phyloP scores from a whole-genome alignment of 2,888 invertebrate species.

The Nemotelus nigrinus region DNA sequence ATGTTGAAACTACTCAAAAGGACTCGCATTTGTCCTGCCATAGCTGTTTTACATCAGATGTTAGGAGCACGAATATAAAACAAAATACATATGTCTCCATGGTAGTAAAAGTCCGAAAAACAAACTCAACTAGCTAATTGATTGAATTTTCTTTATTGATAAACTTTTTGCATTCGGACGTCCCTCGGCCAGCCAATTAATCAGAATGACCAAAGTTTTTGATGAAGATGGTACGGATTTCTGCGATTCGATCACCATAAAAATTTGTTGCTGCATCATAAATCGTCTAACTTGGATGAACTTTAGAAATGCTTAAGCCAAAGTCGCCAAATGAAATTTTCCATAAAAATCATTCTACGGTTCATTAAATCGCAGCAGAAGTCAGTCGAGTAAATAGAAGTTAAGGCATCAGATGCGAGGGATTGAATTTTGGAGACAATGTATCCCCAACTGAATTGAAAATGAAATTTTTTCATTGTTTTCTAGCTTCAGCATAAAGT shows the following conservation, averaged over 20 bases:
- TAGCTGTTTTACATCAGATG: too few species aligned
- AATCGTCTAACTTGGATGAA: conserved; percentile 24
- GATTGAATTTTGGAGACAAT: too few species aligned
- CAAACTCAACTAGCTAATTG: background rate
- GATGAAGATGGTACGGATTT: background rate
- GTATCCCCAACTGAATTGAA: too few species aligned
- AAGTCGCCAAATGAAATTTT: conserved; percentile 20
- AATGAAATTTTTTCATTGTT: too few species aligned
- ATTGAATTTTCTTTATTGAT: conserved; percentile 23
- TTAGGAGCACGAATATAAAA: too few species aligned
- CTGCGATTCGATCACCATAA: conserved; percentile 27
- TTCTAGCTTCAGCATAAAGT: too few species aligned
- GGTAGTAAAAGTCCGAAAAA: too few species aligned
- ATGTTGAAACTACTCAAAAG: too few species aligned
- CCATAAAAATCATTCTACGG: conserved; percentile 30
- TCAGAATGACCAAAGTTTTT: conserved; percentile 34
- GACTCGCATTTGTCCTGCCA: too few species aligned
- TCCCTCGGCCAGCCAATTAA: conserved; percentile 19
- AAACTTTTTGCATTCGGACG: conserved; percentile 17
- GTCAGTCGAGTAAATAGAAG: background rate
- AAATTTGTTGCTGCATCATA: conserved; percentile 27
- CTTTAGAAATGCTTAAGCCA: background rate
- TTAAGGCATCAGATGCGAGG: too few species aligned
- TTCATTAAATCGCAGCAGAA: conserved; percentile 27
- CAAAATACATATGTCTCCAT: too few species aligned